Conservation (phyloP, 1,140 invertebrate genomes). For the Nymphalis io region DNA sequence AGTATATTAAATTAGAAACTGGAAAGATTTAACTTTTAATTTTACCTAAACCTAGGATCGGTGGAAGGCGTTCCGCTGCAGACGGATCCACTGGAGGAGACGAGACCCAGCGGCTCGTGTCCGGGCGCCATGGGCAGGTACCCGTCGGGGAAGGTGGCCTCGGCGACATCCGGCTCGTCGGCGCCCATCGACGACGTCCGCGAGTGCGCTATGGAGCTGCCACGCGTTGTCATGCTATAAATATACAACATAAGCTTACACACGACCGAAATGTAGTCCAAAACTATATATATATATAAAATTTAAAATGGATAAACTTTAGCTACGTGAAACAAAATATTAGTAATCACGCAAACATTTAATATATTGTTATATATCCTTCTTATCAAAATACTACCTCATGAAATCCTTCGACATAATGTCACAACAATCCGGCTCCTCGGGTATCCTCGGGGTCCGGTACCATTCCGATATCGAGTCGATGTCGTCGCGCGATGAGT, state of each 20-base stretch:
- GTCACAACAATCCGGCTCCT: constrained; percentile 68
- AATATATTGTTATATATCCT: not conserved
- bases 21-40: not conserved
- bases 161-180: constrained; percentile 39
- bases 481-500: constrained; percentile 63
- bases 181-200: constrained; percentile 61
- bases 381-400: constrained; percentile 36
- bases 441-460: constrained; percentile 69
- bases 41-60: constrained; percentile 65
- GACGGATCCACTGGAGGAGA: constrained; percentile 84
- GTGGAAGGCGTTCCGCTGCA: constrained; percentile 84
- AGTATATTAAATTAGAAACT: too few species aligned
- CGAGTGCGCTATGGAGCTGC: constrained; percentile 55
- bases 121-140: constrained; percentile 69
- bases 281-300: too few species aligned
- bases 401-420: constrained; percentile 60
- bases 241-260: too few species aligned
- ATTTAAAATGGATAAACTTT: too few species aligned
- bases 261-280: too few species aligned
- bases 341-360: not conserved
- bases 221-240: constrained; percentile 43
- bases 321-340: too few species aligned
- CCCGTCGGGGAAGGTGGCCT: constrained; percentile 41
- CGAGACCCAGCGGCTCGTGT: constrained; percentile 41
- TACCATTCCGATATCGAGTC: constrained; percentile 66